Base-by-base conservation (phyloP, 2,797 vertebrate genomes). In the Gorsachius magnificus region DNA sequence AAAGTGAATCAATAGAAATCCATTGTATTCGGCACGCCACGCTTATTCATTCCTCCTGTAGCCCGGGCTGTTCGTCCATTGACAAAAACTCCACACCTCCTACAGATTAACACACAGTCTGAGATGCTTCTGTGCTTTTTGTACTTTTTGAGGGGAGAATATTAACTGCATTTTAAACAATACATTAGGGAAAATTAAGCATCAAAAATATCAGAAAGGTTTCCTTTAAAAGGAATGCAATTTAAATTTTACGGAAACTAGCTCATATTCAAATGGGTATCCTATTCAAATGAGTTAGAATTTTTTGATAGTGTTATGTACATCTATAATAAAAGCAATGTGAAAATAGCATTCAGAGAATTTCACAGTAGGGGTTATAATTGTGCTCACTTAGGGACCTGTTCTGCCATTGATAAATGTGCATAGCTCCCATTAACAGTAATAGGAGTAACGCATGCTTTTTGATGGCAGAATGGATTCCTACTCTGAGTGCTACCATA, bases 281-380 rank as follows among this genome's bases (percentile, higher is more conserved):
- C 72, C 85, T 83, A 95, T 83, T 94, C 76, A 97, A 93, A 94
- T 78, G 43, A 89, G 48, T 91, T 93, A 53, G 72, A 82, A 63
- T 83, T 97, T 93, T 96, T 96, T 91, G 57, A 77, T 95, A 69
- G 71, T 95, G 72, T 96, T 96, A 77, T 91, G 54, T 95, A 93
- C 70, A 80, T 86, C 76, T 88, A 35, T 96, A 97, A 96, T 95
- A 96, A 98, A 97, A 97, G 94, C 95, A 83, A 89, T 91, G 31
- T 85, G 91, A 96, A 96, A 96, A 96, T 93, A 90, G 28, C 51
- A 82, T 89, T 91, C 94, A 69, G 89, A 96, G 94, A 95, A 95
- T 96, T 96, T 97, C 97, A 93, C 94, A 95, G 94, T 94, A 84
- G 94, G 94, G 87, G 90, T 94, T 96, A 96, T 98, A 97, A 97